Evolutionary conservation across 2,113 vertebrate genomes (phyloP), one percentile per base, ranked within the genome.

Genomic region (Sterrhoptilus dennistouni): DNA sequence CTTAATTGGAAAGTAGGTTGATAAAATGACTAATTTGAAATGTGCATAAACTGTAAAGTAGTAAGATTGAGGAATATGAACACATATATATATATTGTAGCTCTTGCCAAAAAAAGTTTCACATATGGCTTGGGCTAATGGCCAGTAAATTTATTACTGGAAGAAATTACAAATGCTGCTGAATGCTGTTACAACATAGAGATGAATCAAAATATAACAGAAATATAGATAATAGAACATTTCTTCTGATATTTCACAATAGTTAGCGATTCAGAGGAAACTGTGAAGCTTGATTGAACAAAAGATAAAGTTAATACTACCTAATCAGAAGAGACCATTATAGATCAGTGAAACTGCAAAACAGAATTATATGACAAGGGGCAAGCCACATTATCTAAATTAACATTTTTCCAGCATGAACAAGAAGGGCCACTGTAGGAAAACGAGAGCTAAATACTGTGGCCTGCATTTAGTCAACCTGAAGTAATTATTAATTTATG

Each of bases 401-500:
- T 99, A 99, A 99, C 99, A 99, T 99, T 99, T 99, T 98, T 98
- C 98, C 98, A 99, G 98, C 98, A 98, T 98, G 98, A 99, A 99
- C 99, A 99, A 98, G 98, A 98, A 98, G 98, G 99, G 98, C 98
- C 98, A 98, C 98, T 97, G 98, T 98, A 98, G 98, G 98, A 98
- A 98, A 98, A 98, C 90, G 97, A 98, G 98, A 98, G 97, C 98
- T 98, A 97, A 98, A 98, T 98, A 98, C 97, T 97, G 97, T 95
- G 98, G 98, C 98, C 98, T 99, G 98, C 98, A 99, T 99, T 99
- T 99, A 99, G 99, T 99, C 99, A 99, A 99, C 99, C 98, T 98
- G 99, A 99, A 99, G 99, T 99, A 99, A 99, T 99, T 99, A 99
- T 99, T 99, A 99, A 99, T 99, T 99, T 99, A 99, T 99, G 99